Percentiles rank a stretch among this genome's conserved stretches.
Conservation (phyloP, 2,888 invertebrate genomes). For the Lypha dubia region DNA sequence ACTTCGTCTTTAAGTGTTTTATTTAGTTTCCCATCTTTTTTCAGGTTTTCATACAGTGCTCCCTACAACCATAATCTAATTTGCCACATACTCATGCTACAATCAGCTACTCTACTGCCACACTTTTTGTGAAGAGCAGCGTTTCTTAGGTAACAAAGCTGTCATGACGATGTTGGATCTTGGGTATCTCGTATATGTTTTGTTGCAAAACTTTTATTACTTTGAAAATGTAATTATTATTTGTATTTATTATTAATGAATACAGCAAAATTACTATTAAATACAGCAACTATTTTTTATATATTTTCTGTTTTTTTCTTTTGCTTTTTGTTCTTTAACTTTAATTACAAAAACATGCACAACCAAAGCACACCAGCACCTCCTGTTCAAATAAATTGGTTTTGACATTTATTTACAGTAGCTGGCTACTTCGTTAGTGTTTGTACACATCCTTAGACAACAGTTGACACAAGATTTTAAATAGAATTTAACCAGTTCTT, state of each 20-base stretch:
- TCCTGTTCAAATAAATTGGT: neutral
- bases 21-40: no score
- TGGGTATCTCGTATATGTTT: neutral
- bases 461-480: constrained; percentile 7
- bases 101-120: no score
- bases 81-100: no score
- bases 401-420: constrained; percentile 20
- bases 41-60: no score
- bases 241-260: constrained; percentile 17
- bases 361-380: neutral
- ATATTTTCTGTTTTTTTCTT: neutral
- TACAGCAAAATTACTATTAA: constrained; percentile 1
- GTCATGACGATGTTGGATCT: no score
- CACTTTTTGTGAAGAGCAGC: no score
- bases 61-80: no score
- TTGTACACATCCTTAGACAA: neutral
- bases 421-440: neutral
- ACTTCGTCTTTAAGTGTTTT: no score
- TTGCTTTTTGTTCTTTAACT: constrained; percentile 17
- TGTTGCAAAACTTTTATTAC: neutral
- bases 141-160: no score
- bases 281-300: neutral
- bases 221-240: constrained; percentile 20
- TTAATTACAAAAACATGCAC: constrained; percentile 32
- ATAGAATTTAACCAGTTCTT: neutral